Conservation (phyloP, 2,888 invertebrate species). For the Metalampra italica region DNA sequence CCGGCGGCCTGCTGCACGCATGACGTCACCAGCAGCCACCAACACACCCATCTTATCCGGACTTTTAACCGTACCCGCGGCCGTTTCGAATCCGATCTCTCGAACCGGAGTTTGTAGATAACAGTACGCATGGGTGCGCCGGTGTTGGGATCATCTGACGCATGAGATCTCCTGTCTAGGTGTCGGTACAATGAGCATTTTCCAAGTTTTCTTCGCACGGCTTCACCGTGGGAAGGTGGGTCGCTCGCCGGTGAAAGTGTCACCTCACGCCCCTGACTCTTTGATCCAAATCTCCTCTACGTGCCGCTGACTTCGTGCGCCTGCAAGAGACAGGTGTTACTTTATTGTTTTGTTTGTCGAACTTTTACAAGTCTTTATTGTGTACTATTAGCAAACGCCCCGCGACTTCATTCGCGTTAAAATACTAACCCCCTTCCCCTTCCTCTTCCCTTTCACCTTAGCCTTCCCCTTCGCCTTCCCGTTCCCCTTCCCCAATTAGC, state of each 20-base stretch:
- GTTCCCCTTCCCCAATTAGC: too few relatives aligned
- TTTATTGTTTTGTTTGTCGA: constrained; percentile 29
- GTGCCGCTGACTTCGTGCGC: constrained; percentile 45
- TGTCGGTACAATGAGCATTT: constrained; percentile 54
- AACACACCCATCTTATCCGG: constrained; percentile 17
- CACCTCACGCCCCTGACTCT: constrained; percentile 42
- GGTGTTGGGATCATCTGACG: constrained; percentile 51
- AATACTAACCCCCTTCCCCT: too few relatives aligned
- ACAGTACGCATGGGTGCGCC: constrained; percentile 5
- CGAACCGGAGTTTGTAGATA: not conserved
- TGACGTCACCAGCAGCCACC: constrained; percentile 31
- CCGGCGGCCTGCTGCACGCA: constrained; percentile 44
- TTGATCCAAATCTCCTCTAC: constrained; percentile 47
- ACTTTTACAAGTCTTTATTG: too few relatives aligned
- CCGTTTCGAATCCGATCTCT: constrained; percentile 26
- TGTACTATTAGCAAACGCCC: too few relatives aligned
- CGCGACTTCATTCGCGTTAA: too few relatives aligned
- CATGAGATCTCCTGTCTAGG: constrained; percentile 42
- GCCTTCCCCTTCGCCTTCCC: too few relatives aligned
- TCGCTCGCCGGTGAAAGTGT: constrained; percentile 62
- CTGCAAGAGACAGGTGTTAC: constrained; percentile 53
- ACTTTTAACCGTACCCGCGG: constrained; percentile 66
- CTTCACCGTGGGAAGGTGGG: constrained; percentile 59
- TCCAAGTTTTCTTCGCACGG: constrained; percentile 62
- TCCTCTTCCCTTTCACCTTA: too few relatives aligned